Evolutionary conservation across 2,888 invertebrate species (phyloP).

Genomic region (Willowsia nigromaculata): DNA sequence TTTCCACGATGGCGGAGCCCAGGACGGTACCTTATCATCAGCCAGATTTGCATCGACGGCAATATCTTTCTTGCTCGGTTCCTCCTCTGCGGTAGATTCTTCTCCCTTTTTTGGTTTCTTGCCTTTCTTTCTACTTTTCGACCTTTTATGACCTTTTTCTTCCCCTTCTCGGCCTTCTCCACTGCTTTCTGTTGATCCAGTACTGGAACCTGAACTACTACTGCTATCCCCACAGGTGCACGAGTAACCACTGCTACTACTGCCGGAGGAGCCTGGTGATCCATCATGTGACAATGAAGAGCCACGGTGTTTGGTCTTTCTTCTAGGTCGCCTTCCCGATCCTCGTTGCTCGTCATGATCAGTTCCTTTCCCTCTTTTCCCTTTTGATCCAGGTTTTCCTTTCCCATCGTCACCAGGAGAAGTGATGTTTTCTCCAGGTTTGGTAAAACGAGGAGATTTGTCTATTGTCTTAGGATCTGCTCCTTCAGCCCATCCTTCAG

Average conservation of each 20-base stretch:
- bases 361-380: neutral
- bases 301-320: neutral
- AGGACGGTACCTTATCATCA: neutral
- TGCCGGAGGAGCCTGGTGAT: neutral
- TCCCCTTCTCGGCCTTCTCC: neutral
- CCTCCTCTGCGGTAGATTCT: neutral
- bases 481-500: slow-evolving; percentile 10
- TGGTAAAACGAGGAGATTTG: neutral
- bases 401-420: neutral
- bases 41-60: neutral
- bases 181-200: too few species aligned
- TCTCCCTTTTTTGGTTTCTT: neutral
- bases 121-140: neutral
- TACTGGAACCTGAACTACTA: neutral
- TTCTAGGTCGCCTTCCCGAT: too few species aligned
- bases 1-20: slow-evolving; percentile 42
- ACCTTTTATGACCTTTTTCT: neutral
- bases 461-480: neutral
- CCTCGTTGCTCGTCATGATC: too few species aligned
- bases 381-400: neutral
- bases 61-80: neutral
- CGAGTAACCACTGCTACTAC: neutral
- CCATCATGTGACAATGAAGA: neutral
- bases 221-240: slow-evolving; percentile 1
- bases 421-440: neutral